Evolutionary conservation across 2,113 vertebrate species (phyloP).

Genomic region (Callopanchax toddi): DNA sequence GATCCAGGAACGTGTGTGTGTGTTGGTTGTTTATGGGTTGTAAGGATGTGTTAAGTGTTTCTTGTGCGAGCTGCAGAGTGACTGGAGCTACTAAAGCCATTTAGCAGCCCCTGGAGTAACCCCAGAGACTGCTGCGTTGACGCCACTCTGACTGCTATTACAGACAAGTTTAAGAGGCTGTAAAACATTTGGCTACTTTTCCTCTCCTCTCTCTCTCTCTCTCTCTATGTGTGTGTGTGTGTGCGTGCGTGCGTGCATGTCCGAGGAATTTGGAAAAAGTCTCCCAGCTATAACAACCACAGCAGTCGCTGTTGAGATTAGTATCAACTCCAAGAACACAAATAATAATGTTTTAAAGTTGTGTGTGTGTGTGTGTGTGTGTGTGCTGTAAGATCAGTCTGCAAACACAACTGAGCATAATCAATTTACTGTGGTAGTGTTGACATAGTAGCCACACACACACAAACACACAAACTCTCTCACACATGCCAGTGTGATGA

Average conservation of each 20-base stretch:
- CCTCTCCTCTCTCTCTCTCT: slow-evolving; percentile 19
- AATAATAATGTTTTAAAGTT: slow-evolving; percentile 47
- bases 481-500: slow-evolving; percentile 44
- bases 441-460: slow-evolving; percentile 33
- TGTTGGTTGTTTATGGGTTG: slow-evolving; percentile 70
- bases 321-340: slow-evolving; percentile 36
- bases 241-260: slow-evolving; percentile 26
- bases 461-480: slow-evolving; percentile 23
- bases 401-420: slow-evolving; percentile 26
- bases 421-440: slow-evolving; percentile 37
- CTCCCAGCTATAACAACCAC: slow-evolving; percentile 56
- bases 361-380: slow-evolving; percentile 5
- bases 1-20: slow-evolving; percentile 20
- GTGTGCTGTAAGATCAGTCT: no score
- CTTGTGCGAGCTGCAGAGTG: slow-evolving; percentile 66
- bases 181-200: slow-evolving; percentile 77
- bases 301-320: slow-evolving; percentile 51
- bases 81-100: slow-evolving; percentile 77
- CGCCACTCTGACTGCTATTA: slow-evolving; percentile 79
- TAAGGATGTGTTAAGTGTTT: slow-evolving; percentile 77
- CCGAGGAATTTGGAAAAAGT: slow-evolving; percentile 53
- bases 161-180: slow-evolving; percentile 78
- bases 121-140: slow-evolving; percentile 74
- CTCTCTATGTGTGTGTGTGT: neutral
- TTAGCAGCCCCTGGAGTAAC: slow-evolving; percentile 73